Conservation (phyloP, 2,888 invertebrate species). For the Caenorhabditis sp. region DNA sequence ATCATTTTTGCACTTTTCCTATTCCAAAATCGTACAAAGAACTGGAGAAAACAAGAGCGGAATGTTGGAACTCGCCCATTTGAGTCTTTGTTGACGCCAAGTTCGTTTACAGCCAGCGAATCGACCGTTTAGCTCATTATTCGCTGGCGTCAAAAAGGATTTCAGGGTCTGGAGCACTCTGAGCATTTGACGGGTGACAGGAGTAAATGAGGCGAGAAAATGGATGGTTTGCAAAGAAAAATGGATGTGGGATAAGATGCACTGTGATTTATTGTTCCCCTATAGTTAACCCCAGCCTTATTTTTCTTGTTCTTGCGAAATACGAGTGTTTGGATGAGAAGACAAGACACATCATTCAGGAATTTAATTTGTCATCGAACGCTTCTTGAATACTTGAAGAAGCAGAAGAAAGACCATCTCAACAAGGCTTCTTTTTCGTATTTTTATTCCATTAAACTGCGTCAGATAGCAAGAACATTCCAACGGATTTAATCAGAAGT, state of each 20-base stretch:
- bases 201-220: no score
- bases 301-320: not conserved
- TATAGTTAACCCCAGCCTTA: no score
- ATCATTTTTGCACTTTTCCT: no score
- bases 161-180: no score
- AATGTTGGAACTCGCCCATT: constrained; percentile 4
- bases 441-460: not conserved
- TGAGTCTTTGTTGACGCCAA: constrained; percentile 10
- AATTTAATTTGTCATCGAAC: constrained; percentile 42
- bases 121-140: constrained; percentile 4
- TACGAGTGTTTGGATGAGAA: not conserved
- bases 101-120: constrained; percentile 1
- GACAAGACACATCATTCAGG: not conserved
- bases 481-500: constrained; percentile 17
- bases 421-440: not conserved
- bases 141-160: no score
- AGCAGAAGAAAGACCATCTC: constrained; percentile 1
- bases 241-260: no score
- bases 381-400: constrained; percentile 28
- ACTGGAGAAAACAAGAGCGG: constrained; percentile 1
- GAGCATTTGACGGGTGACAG: no score
- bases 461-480: not conserved
- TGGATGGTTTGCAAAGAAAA: no score
- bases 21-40: no score
- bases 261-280: not conserved